Base-by-base conservation (phyloP, 2,888 invertebrate genomes). In the Cheilosia soror region DNA sequence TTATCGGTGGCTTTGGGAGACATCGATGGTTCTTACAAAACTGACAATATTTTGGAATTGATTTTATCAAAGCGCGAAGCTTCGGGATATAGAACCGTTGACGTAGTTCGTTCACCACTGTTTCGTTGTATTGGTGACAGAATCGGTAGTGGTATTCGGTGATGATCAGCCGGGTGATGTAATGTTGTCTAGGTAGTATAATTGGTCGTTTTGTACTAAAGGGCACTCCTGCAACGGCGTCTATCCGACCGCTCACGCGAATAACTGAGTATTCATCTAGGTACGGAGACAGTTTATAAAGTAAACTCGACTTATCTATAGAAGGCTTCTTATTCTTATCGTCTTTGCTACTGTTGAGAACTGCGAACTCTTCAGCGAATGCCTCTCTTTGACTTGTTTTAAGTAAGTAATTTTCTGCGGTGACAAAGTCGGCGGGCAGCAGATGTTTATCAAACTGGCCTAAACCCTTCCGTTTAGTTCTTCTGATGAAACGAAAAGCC, bases 61-160 rank as follows among this genome's bases (percentile, higher is more conserved):
- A 7, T 33, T 7, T 33, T 33, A 60, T 11, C 13, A 71, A 29
- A 13, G 58, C 25, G n/a, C 57, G 58, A 27, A 62, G 60, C 40
- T 27, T 62, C 25, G 27, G 60, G n/a, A 72, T 60, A 51, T 55
- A 73, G 20, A 42, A 73, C n/a, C 33, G 27, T 15, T 51, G 58
- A 4, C 71, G n/a, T 11, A 71, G 40, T 15, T 62, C 58, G 25
- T 72, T 62, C 31, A 31, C 31, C 31, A n/a, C 42, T 42, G n/a
- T 42, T n/a, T 42, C 42, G 1, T 42, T 42, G n/a, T 42, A 42
- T n/a, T 42, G 42, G 42, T 42, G 42, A n/a, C 5, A n/a, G n/a
- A 42, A 42, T 42, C n/a, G 3, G 4, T n/a, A n/a, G 42, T 42
- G 13, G 42, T n/a, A 42, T 5, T 42, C 5, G n/a, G 13, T n/a